Evolutionary conservation across 2,888 invertebrate genomes (phyloP), one percentile per base, ranked within the genome.

Genomic region (Ormyrus rosae): DNA sequence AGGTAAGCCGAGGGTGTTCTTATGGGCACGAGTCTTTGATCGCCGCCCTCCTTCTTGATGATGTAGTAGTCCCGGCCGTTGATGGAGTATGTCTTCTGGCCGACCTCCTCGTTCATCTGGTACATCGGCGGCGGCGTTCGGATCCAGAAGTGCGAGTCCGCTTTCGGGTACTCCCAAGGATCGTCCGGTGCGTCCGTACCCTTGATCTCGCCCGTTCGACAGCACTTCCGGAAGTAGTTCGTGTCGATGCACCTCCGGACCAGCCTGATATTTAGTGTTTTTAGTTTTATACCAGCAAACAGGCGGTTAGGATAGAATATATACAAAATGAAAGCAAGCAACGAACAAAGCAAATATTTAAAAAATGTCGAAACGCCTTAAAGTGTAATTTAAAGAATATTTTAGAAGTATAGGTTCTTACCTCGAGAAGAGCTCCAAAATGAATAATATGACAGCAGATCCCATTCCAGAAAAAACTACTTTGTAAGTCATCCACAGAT

Each of bases 51-150:
- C 34, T 93, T 92, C 13, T 93, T 93, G 48, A 94, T 92, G 0
- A 96, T 93, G 90, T 94, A 94, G 89, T 96, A 96, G 86, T 96
- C 95, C 68, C 96, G 92, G 0, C 96, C 96, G 85, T 96, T 96
- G 56, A 96, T 94, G 5, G 80, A 78, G 55, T 75, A 78, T 9
- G 78, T 80, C 51, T 82, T 82, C 5, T 70, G 48, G 6, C 53
- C 9, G 6, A 60, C 10, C 6, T 78, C 78, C 5, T 81, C 67
- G 65, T 69, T 60, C 64, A 78, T 10, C 45, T 81, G 82, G 64
- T 84, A 81, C 7, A 84, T 48, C 0, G 81, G 72, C 2, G 82
- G 83, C 1, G 84, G 83, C 6, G 81, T 84, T n/a, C 79, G 80
- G 9, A 84, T 84, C 61, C 83, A 74, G 56, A 67, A 48, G 11